These are phyloP conservation scores for Paratrypauchen microcephalus DNA, from an alignment of 2,797 vertebrate genomes.

Conservation along the genomic window DNA sequence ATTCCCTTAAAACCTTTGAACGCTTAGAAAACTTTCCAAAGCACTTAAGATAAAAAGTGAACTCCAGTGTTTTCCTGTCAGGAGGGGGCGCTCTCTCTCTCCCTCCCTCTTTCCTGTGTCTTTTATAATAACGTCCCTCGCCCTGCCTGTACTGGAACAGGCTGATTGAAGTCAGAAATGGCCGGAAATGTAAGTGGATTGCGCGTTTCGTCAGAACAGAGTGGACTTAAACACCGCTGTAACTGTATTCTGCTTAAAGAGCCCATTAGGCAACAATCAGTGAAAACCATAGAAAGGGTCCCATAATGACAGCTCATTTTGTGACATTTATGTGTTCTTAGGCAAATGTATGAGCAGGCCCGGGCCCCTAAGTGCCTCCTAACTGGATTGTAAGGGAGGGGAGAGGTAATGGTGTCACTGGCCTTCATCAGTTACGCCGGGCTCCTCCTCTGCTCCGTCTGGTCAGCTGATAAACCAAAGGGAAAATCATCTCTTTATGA, in stretches of 20 bases:
- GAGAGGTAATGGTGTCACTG: constrained; percentile 52
- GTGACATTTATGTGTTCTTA: constrained; percentile 79
- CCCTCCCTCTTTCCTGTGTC: not conserved
- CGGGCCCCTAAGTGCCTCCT: constrained; percentile 75
- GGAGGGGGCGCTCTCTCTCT: constrained; percentile 57
- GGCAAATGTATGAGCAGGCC: constrained; percentile 73
- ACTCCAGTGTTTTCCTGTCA: constrained; percentile 19
- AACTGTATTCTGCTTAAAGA: constrained; percentile 43
- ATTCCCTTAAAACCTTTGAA: not conserved
- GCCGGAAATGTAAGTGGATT: constrained; percentile 69
- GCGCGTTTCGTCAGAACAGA: constrained; percentile 44
- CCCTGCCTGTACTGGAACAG: constrained; percentile 42
- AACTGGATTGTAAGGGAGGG: constrained; percentile 75
- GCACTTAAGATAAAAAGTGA: not conserved
- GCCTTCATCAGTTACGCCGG: constrained; percentile 54
- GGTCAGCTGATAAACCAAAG: not conserved
- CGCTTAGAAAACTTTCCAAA: not conserved
- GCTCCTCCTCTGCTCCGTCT: constrained; percentile 18
- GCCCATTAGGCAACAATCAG: constrained; percentile 71
- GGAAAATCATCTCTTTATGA: constrained; percentile 1
- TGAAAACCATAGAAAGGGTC: constrained; percentile 67
- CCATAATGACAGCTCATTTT: constrained; percentile 75
- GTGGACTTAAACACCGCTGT: constrained; percentile 49
- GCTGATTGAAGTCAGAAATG: constrained; percentile 63
- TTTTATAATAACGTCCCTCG: constrained; percentile 53